Evolutionary conservation across 2,113 vertebrate genomes (phyloP).

Genomic region (Phaethornis superciliosus): DNA sequence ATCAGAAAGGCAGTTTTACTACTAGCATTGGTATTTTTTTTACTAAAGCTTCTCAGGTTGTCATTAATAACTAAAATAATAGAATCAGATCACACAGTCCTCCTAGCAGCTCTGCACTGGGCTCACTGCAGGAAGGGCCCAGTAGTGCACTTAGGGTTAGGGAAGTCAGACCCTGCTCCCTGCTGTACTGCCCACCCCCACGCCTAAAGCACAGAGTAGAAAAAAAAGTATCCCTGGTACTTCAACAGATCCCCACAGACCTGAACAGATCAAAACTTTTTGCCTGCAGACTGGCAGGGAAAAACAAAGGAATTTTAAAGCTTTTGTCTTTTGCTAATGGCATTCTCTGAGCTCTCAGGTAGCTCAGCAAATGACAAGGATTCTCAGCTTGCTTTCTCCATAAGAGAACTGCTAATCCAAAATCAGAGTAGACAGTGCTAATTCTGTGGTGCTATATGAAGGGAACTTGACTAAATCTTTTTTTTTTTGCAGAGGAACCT

Average conservation of each 20-base stretch:
- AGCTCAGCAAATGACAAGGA: background rate
- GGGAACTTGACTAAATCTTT: background rate
- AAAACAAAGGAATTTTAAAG: background rate
- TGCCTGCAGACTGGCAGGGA: background rate
- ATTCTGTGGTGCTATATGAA: background rate
- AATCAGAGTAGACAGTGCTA: background rate
- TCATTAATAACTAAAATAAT: background rate
- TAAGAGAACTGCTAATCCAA: background rate
- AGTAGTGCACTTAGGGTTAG: background rate
- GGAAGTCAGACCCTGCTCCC: background rate
- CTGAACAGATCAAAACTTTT: background rate
- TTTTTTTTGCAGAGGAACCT: background rate
- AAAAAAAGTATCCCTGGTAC: background rate
- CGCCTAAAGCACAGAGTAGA: background rate
- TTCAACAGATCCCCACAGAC: background rate
- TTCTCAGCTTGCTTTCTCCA: background rate
- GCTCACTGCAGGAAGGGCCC: background rate
- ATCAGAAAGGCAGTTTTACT: background rate
- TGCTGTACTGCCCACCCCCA: background rate
- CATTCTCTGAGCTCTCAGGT: background rate
- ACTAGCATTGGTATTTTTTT: background rate
- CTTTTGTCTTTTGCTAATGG: background rate
- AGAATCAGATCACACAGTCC: background rate
- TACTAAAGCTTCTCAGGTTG: background rate
- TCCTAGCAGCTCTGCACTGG: background rate